Conservation (phyloP, 1,140 invertebrate species). For the Ooceraea biroi region DNA sequence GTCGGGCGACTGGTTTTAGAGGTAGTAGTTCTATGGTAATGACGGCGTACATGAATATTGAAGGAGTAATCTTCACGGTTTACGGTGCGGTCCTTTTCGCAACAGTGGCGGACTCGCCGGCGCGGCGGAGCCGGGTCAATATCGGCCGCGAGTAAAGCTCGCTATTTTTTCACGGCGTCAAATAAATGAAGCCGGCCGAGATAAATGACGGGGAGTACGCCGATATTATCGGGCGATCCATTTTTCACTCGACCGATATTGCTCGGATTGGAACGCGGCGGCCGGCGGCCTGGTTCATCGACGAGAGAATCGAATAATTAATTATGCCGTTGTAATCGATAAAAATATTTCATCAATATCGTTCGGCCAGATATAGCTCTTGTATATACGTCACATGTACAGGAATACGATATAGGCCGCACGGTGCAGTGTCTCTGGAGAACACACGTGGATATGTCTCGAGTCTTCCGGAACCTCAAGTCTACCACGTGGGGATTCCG, state of each 20-base stretch:
- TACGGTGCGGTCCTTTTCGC: conserved; percentile 42
- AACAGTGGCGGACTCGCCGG: background rate
- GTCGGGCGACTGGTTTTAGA: conserved; percentile 41
- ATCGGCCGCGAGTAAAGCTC: conserved; percentile 56
- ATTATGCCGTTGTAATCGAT: conserved; percentile 67
- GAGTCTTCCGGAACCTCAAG: too few relatives aligned
- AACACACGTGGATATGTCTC: too few relatives aligned
- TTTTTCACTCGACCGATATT: conserved; percentile 71
- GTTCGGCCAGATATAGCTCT: conserved; percentile 5
- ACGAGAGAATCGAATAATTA: conserved; percentile 65
- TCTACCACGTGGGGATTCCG: too few relatives aligned
- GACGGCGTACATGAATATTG: conserved; percentile 52
- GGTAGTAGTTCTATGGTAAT: conserved; percentile 47
- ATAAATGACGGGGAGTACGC: conserved; percentile 70
- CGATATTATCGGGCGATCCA: conserved; percentile 69
- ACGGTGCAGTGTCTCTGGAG: too few relatives aligned
- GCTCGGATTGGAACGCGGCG: conserved; percentile 36
- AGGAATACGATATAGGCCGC: too few relatives aligned
- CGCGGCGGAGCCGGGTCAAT: conserved; percentile 58
- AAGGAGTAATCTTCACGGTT: conserved; percentile 52
- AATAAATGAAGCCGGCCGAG: conserved; percentile 67
- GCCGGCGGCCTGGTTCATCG: conserved; percentile 17
- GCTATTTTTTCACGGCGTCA: conserved; percentile 62
- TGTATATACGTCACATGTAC: too few relatives aligned
- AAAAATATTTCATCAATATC: conserved; percentile 64